phyloP scores from a whole-genome alignment of 2,797 vertebrate genomes.

The Macropus fuliginosus region DNA sequence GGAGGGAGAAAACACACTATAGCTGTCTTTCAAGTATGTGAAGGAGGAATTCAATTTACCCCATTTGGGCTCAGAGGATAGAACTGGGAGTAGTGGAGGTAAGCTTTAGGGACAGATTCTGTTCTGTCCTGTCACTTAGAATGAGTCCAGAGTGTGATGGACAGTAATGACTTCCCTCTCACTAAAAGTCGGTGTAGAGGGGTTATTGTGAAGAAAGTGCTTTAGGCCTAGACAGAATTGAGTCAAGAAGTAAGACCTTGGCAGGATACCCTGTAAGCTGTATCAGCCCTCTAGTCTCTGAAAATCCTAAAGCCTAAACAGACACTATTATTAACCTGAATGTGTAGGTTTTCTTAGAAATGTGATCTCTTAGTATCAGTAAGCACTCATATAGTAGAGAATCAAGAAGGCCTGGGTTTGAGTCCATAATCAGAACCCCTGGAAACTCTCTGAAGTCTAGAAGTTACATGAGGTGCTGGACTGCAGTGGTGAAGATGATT shows the following conservation, averaged over 20 bases:
- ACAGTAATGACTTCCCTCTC: neutral
- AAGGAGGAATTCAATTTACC: too few relatives aligned
- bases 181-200: too few relatives aligned
- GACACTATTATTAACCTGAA: neutral
- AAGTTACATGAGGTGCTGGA: neutral
- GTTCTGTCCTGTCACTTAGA: neutral
- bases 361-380: neutral
- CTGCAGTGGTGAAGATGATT: neutral
- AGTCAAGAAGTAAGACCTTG: neutral
- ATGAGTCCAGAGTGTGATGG: too few relatives aligned
- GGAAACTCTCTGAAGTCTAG: neutral
- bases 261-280: neutral
- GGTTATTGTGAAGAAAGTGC: neutral
- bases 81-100: neutral
- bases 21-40: too few relatives aligned
- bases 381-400: neutral
- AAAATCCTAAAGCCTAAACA: neutral
- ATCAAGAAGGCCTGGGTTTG: neutral
- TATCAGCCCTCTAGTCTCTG: too few relatives aligned
- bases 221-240: neutral
- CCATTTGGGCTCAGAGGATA: neutral
- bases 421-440: neutral
- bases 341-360: neutral
- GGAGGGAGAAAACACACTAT: too few relatives aligned
- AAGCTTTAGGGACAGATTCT: neutral